Percentiles rank a stretch among this genome's conserved stretches.
These are phyloP conservation scores for Incurvaria masculella DNA, from an alignment of 2,888 invertebrate species.

Conservation along the genomic window DNA sequence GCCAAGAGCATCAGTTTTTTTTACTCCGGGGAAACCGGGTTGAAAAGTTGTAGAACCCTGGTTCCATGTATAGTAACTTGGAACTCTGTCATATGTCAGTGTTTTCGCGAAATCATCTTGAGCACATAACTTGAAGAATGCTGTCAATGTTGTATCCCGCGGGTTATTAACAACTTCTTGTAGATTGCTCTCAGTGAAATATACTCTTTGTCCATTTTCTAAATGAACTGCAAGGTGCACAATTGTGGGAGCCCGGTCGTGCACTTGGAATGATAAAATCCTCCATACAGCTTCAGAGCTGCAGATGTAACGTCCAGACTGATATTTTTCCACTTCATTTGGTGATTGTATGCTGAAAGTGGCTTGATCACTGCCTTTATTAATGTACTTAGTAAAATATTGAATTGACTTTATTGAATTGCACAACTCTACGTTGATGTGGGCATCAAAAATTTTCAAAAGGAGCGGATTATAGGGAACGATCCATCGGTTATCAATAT, in stretches of 20 bases:
- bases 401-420: not conserved
- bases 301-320: constrained; percentile 5
- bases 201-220: constrained; percentile 8
- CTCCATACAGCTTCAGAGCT: constrained; percentile 11
- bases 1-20: not conserved
- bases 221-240: constrained; percentile 9
- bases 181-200: constrained; percentile 11
- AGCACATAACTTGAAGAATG: not conserved
- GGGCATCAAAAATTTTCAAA: constrained; percentile 6
- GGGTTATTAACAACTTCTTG: constrained; percentile 14
- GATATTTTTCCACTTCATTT: not conserved
- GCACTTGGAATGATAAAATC: constrained; percentile 8
- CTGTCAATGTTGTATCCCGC: constrained; percentile 4
- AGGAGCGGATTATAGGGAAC: constrained; percentile 6
- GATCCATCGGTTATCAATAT: constrained; percentile 6
- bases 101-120: not conserved
- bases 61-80: constrained; percentile 3
- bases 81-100: not conserved
- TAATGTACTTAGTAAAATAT: not conserved
- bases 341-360: not conserved
- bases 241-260: constrained; percentile 11
- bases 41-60: not conserved
- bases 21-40: not conserved
- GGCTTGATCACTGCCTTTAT: not conserved
- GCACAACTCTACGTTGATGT: not conserved